These are phyloP conservation scores for Tympanuchus pallidicinctus DNA, from an alignment of 2,113 vertebrate genomes.

Conservation along the genomic window DNA sequence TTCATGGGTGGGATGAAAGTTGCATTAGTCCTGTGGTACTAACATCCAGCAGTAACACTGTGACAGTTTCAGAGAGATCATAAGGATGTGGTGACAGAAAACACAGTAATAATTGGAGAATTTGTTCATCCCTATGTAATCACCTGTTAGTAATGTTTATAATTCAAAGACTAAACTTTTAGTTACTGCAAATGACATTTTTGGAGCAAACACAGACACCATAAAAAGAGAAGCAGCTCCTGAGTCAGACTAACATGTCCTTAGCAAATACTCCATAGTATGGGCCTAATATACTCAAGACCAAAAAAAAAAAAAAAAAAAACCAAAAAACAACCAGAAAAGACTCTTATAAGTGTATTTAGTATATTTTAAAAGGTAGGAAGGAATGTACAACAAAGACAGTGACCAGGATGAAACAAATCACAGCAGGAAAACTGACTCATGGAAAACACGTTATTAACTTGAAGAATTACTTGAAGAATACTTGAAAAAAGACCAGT, in stretches of 20 bases:
- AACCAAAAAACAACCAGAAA: background rate
- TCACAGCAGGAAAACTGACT: background rate
- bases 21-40: background rate
- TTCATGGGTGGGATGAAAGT: background rate
- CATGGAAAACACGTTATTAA: background rate
- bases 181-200: background rate
- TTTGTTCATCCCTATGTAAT: background rate
- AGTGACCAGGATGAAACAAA: background rate
- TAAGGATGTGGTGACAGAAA: conserved; percentile 1
- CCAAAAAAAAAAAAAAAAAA: background rate
- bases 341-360: background rate
- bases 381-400: background rate
- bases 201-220: background rate
- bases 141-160: background rate
- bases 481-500: background rate
- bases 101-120: background rate
- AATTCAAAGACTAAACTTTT: background rate
- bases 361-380: background rate
- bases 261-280: background rate
- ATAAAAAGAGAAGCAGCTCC: background rate
- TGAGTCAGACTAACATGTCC: background rate
- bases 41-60: background rate
- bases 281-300: background rate
- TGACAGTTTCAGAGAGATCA: background rate
- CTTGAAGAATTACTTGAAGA: background rate